Base-by-base conservation (phyloP, 2,888 invertebrate species). In the Acanthosoma haemorrhoidale region DNA sequence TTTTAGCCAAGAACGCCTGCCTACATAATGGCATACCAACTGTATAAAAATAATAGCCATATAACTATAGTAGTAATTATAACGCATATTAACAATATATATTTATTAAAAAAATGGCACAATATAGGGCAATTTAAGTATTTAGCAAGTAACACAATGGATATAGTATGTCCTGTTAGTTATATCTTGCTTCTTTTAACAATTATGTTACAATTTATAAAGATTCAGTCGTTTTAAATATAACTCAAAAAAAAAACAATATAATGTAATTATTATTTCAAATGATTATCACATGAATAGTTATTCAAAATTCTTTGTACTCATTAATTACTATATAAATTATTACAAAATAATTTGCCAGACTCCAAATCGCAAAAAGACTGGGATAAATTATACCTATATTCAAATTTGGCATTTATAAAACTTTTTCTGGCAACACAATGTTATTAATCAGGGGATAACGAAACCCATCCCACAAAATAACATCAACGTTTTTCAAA, bases 61-160 rank as follows among this genome's bases (percentile, higher is more conserved):
- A 64, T 64, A 64, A 64, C 64, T 64, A 39, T 70, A 66, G 59
- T 66, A 59, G 38, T 59, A 31, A 29, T 70, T 43, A 70, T 68
- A 70, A 61, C 61, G 60, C 60, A 70, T 43, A 43, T 70, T 70
- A 70, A 70, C 68, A 68, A 70, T 69, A 68, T 70, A 70, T 68
- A 51, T 70, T 68, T 70, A 60, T 68, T n/a, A 70, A 68, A 64
- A 71, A 68, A 71, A 71, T 71, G 71, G 71, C 71, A 71, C 71
- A 71, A 69, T 71, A 57, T 69, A 51, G 32, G 69, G 41, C 59
- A 61, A 11, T 39, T 43, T 59, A 68, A 58, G 63, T 71, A 69
- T 58, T 43, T 41, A 68, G 66, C 64, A 64, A 64, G 32, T 38
- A 63, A 69, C 39, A 31, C 58, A 71, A 71, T 60, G 36, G 41